Conservation (phyloP, 2,797 vertebrate species). For the Sebastes ruberrimus region DNA sequence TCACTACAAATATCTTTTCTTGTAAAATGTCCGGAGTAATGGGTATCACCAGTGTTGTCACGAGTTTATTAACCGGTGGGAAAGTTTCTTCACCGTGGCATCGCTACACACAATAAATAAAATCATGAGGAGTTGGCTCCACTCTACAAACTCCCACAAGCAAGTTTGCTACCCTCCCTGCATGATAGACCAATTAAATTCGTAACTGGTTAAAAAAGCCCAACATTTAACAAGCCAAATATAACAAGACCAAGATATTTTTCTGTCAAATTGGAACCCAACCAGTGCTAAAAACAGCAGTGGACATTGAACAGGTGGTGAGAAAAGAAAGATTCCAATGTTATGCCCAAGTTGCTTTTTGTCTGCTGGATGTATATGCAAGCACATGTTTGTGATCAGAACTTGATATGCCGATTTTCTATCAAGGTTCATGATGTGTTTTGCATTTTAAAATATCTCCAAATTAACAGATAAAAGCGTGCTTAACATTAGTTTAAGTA, state of each 20-base stretch:
- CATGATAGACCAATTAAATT: neutral
- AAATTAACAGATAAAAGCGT: neutral
- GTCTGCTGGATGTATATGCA: neutral
- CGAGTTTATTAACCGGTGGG: neutral
- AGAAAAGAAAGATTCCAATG: neutral
- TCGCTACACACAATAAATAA: neutral
- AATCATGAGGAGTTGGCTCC: neutral
- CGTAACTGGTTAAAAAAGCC: neutral
- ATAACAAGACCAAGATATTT: neutral
- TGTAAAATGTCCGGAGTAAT: neutral
- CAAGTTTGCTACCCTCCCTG: neutral
- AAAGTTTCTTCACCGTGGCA: neutral
- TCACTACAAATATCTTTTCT: neutral
- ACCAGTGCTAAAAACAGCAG: neutral
- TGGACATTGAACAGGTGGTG: neutral
- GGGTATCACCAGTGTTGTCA: neutral
- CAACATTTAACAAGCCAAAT: conserved; percentile 13
- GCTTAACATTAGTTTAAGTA: neutral
- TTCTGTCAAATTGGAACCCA: neutral
- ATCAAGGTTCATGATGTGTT: neutral
- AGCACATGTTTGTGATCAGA: neutral
- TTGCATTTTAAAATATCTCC: neutral
- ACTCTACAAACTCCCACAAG: neutral
- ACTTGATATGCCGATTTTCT: neutral
- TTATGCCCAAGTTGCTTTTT: neutral